These are phyloP conservation scores for Sardina pilchardus DNA, from an alignment of 2,113 vertebrate genomes.

Conservation along the genomic window DNA sequence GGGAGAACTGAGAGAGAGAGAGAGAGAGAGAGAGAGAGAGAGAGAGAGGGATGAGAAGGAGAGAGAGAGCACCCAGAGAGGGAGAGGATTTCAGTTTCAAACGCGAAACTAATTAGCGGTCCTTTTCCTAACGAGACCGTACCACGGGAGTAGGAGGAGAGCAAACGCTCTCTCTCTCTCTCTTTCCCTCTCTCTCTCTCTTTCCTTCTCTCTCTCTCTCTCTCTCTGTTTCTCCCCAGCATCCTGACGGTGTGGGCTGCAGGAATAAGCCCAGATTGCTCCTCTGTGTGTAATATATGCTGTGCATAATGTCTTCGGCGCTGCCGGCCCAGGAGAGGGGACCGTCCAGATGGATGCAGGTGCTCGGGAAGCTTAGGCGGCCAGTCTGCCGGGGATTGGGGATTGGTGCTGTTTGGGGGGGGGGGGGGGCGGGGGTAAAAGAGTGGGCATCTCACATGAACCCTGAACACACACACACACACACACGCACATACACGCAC, in stretches of 20 bases:
- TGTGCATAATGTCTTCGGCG: background rate
- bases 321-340: background rate
- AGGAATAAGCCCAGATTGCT: slow-evolving; percentile 3
- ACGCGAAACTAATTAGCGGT: slow-evolving; percentile 37
- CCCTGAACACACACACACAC: background rate
- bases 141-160: background rate
- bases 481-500: slow-evolving; percentile 1
- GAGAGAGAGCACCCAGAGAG: background rate
- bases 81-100: slow-evolving; percentile 30
- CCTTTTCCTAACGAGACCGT: slow-evolving; percentile 17
- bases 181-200: background rate
- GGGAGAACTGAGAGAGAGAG: background rate
- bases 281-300: slow-evolving; percentile 35
- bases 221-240: background rate
- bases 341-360: slow-evolving; percentile 23
- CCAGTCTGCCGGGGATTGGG: background rate
- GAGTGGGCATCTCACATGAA: slow-evolving; percentile 18
- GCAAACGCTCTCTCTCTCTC: background rate
- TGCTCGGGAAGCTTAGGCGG: background rate
- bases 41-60: background rate
- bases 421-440: background rate
- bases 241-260: background rate
- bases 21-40: background rate
- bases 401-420: background rate
- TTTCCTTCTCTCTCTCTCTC: background rate